Evolutionary conservation across 2,797 vertebrate genomes (phyloP), one percentile per base, ranked within the genome.

Genomic region (Hyperoplus immaculatus): DNA sequence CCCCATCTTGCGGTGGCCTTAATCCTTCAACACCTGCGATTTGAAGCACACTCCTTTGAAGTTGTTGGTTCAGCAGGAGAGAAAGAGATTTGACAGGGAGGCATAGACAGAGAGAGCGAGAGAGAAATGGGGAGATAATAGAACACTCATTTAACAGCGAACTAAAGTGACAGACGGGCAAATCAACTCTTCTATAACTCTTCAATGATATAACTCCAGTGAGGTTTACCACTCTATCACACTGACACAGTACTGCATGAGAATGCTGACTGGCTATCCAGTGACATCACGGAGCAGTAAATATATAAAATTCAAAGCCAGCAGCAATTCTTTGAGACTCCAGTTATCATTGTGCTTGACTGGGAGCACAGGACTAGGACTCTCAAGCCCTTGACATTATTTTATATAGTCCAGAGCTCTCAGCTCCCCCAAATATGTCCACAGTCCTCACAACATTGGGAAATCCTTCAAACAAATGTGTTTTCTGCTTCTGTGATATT

Each of bases 1-100:
- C 69, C 87, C 77, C 82, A 78, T 93, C 90, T 89, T 82, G 89
- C 92, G 91, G 91, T 93, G 90, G 91, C 94, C 91, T 95, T 93
- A 94, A 95, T 95, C 92, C 93, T 94, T 89, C 91, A 84, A 92
- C 94, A 95, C 94, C 94, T 95, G 94, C 69, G 77, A 95, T 91
- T 80, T 94, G 90, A 95, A 94, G 89, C 87, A 83, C 69, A 61
- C 78, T 83, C 84, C 93, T 95, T 94, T 95, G 93, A 95, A 94
- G 94, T 83, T 66, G 82, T 78, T 82, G 80, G 78, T 86, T 91
- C 80, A 78, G 90, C 75, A 72, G 55, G 74, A 84, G 88, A 85
- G 84, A 80, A 69, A 88, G 66, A 89, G 79, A 89, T 74, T 88
- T 86, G 62, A 82, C 64, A 75, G 78, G 51, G 67, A 84, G 14